These are phyloP conservation scores for Hyphantria cunea DNA, from an alignment of 1,140 invertebrate genomes.

Conservation along the genomic window DNA sequence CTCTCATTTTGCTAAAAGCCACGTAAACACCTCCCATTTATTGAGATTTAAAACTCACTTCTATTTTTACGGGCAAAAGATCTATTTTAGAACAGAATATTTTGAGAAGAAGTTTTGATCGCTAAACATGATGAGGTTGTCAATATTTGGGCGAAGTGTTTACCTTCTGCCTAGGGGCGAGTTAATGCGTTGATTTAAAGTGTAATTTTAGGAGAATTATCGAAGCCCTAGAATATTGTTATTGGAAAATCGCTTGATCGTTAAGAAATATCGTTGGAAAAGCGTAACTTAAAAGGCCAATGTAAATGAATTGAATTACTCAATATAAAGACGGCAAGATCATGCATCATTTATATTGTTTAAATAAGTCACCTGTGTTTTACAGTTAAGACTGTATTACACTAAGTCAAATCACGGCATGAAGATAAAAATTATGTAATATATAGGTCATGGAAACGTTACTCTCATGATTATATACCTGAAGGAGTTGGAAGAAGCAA, in stretches of 20 bases:
- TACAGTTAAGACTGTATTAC: no score
- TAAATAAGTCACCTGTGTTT: no score
- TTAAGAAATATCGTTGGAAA: neutral
- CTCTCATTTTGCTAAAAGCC: slow-evolving; percentile 5
- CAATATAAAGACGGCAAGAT: no score
- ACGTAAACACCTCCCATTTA: neutral
- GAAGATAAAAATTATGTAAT: no score
- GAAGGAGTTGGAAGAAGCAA: no score
- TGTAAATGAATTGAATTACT: neutral
- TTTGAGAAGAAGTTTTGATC: slow-evolving; percentile 24
- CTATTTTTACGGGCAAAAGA: slow-evolving; percentile 1
- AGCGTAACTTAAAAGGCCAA: neutral
- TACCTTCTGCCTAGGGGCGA: slow-evolving; percentile 13
- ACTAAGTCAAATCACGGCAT: no score
- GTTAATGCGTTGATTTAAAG: slow-evolving; percentile 26
- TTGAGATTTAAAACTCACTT: neutral
- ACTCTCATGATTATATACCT: no score
- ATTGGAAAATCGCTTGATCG: slow-evolving; percentile 10
- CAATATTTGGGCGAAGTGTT: slow-evolving; percentile 24
- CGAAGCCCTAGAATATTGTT: slow-evolving; percentile 7
- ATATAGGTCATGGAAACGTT: no score
- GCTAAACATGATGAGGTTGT: slow-evolving; percentile 25
- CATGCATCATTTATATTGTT: no score
- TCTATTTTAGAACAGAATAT: slow-evolving; percentile 13
- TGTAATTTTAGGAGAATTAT: slow-evolving; percentile 17